Conservation (phyloP, 2,113 vertebrate genomes). For the Ariopsis seemanni region DNA sequence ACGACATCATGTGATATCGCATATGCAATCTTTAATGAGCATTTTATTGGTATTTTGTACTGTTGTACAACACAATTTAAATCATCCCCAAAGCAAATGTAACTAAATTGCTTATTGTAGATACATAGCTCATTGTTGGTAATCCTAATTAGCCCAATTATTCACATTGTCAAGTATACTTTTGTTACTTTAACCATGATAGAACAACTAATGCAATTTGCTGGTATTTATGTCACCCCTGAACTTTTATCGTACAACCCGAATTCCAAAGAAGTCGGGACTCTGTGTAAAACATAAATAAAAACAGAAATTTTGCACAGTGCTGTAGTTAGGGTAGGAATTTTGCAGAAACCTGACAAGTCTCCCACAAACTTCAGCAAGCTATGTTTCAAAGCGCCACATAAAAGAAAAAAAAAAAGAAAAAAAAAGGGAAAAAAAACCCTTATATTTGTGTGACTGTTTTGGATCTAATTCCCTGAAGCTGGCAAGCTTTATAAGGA, state of each 20-base stretch:
- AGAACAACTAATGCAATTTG: no score
- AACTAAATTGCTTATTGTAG: not conserved
- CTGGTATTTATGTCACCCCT: no score
- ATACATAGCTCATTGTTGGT: not conserved
- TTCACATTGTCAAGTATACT: no score
- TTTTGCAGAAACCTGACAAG: not conserved
- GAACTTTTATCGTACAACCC: no score
- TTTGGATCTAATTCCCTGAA: not conserved
- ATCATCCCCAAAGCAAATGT: not conserved
- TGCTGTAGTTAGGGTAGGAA: not conserved
- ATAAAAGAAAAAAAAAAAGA: not conserved
- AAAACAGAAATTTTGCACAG: not conserved
- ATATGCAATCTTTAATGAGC: not conserved
- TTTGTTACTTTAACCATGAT: no score
- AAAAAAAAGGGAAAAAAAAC: not conserved
- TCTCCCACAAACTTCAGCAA: not conserved
- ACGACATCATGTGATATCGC: not conserved
- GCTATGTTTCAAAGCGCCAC: not conserved
- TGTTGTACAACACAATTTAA: not conserved
- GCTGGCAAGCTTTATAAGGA: not conserved
- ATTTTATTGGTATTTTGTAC: not conserved
- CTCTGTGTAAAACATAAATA: not conserved
- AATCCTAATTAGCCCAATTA: no score
- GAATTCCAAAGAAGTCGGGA: no score
- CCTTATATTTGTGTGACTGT: not conserved